Evolutionary conservation across 2,888 invertebrate species (phyloP).

Genomic region (Hemistola chrysoprasaria): DNA sequence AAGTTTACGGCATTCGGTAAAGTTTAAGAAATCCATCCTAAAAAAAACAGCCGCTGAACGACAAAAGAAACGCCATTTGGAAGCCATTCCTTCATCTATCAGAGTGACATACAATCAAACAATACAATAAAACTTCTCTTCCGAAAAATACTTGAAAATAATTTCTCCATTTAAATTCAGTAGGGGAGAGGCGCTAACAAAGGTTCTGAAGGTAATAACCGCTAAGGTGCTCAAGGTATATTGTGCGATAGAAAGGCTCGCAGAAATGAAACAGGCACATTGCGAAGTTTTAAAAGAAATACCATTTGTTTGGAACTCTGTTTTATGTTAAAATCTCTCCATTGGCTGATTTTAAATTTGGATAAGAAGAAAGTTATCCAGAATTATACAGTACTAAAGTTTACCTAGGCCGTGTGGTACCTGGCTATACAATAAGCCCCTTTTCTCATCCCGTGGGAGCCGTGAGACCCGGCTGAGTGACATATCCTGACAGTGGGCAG

Average conservation of each 20-base stretch:
- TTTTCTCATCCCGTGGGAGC: too few relatives aligned
- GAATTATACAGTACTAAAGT: background rate
- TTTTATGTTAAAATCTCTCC: slow-evolving; percentile 32
- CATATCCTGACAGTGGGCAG: too few relatives aligned
- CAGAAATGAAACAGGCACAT: slow-evolving; percentile 55
- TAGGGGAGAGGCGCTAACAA: slow-evolving; percentile 69
- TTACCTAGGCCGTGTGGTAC: too few relatives aligned
- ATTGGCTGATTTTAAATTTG: slow-evolving; percentile 36
- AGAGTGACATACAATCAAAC: slow-evolving; percentile 81
- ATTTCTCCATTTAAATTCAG: slow-evolving; percentile 81
- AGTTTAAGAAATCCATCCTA: slow-evolving; percentile 74
- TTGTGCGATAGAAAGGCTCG: slow-evolving; percentile 61
- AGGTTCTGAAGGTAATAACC: slow-evolving; percentile 67
- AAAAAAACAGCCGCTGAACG: slow-evolving; percentile 55
- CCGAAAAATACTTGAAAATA: slow-evolving; percentile 81
- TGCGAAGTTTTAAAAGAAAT: slow-evolving; percentile 49
- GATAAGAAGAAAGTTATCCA: too few relatives aligned
- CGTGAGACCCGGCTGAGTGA: too few relatives aligned
- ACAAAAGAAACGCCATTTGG: slow-evolving; percentile 69
- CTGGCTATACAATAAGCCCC: too few relatives aligned
- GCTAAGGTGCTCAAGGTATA: slow-evolving; percentile 57
- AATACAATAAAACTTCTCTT: slow-evolving; percentile 81
- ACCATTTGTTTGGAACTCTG: slow-evolving; percentile 48
- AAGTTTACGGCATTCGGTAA: slow-evolving; percentile 30
- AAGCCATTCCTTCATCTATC: slow-evolving; percentile 75